Percentiles rank a stretch among this genome's conserved stretches.
Conservation (phyloP, 2,113 vertebrate genomes). For the Camelus bactrianus region DNA sequence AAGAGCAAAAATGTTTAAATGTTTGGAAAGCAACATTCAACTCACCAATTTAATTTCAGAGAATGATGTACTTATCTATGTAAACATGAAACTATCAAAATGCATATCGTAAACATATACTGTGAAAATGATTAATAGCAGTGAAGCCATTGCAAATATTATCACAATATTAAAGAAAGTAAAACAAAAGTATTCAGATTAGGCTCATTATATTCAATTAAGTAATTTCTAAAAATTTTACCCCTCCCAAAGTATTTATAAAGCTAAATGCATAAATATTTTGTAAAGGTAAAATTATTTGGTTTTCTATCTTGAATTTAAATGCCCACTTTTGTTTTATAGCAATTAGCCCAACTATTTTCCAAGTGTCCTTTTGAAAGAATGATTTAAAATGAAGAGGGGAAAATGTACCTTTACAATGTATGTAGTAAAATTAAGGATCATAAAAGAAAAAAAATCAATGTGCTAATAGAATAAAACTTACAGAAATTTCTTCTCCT, state of each 20-base stretch:
- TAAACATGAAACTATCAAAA: not conserved
- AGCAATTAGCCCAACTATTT: not conserved
- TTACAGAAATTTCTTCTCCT: not conserved
- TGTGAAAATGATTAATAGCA: not conserved
- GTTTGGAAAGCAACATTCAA: not conserved
- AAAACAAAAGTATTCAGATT: not conserved
- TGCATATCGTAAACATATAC: not conserved
- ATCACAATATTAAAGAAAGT: not conserved
- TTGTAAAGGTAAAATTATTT: not conserved
- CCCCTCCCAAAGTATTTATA: not conserved
- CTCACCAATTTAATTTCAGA: not conserved
- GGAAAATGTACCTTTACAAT: not conserved
- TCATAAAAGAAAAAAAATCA: not conserved
- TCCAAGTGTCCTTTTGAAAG: not conserved
- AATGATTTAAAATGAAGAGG: not conserved
- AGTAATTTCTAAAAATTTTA: not conserved
- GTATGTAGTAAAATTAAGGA: not conserved
- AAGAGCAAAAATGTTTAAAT: not conserved
- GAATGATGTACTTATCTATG: not conserved
- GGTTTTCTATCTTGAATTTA: not conserved
- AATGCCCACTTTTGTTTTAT: not conserved
- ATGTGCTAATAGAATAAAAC: slow-evolving; percentile 5
- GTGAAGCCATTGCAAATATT: not conserved
- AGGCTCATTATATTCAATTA: not conserved
- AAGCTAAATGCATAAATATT: not conserved